These are phyloP conservation scores for Cylindroiulus punctatus DNA, from an alignment of 2,888 invertebrate genomes.

Conservation along the genomic window DNA sequence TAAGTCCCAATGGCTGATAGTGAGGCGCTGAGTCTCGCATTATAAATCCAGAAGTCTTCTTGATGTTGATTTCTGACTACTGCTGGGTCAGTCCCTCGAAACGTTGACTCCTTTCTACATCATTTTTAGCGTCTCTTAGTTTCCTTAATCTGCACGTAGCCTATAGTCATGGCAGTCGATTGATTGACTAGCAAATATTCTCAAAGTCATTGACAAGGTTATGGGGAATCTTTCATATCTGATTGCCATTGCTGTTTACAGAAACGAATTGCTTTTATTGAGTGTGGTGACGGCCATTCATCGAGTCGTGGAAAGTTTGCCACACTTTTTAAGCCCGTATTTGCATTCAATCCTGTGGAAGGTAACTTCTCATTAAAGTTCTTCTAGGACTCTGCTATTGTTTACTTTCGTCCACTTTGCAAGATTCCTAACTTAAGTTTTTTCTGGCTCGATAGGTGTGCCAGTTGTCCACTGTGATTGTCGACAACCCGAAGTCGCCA, in stretches of 20 bases:
- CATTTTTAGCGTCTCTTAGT: too few species aligned
- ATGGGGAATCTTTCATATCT: not conserved
- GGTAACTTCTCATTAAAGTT: not conserved
- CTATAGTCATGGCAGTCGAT: too few species aligned
- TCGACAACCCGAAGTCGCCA: conserved; percentile 43
- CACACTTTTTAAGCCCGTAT: conserved; percentile 87
- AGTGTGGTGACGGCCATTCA: conserved; percentile 82
- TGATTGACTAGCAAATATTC: not conserved
- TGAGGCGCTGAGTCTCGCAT: too few species aligned
- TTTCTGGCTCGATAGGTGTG: conserved; percentile 29
- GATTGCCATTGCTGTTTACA: conserved; percentile 59
- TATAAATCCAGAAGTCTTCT: too few species aligned
- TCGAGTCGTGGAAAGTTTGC: conserved; percentile 83
- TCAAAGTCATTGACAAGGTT: not conserved
- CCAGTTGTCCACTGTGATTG: conserved; percentile 36
- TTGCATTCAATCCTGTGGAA: conserved; percentile 65
- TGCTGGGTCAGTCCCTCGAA: too few species aligned
- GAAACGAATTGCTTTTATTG: conserved; percentile 68
- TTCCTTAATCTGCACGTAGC: too few species aligned
- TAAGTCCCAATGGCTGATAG: not conserved
- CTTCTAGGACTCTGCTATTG: not conserved
- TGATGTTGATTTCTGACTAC: too few species aligned
- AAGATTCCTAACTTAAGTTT: too few species aligned
- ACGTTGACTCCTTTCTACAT: too few species aligned
- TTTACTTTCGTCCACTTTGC: not conserved